Percentiles rank a stretch among this genome's conserved stretches.
phyloP scores from a whole-genome alignment of 2,888 invertebrate species.

The Ectemnius lituratus region DNA sequence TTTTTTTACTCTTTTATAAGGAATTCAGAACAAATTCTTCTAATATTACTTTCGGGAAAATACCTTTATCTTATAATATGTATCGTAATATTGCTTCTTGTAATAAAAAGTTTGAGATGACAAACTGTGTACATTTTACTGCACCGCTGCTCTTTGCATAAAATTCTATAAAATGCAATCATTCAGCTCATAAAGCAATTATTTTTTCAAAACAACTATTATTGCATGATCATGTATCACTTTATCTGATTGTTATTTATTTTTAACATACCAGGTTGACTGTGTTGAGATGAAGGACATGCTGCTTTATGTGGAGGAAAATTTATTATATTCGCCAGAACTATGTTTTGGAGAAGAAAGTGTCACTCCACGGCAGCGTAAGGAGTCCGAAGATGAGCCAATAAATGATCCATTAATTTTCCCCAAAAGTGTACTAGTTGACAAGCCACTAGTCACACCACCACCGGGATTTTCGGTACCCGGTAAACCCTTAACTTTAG shows the following conservation, averaged over 20 bases:
- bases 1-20: not conserved
- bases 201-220: slow-evolving; percentile 61
- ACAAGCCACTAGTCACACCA: slow-evolving; percentile 1
- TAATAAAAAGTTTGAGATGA: slow-evolving; percentile 47
- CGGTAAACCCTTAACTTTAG: not conserved
- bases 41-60: slow-evolving; percentile 56
- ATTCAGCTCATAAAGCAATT: slow-evolving; percentile 51
- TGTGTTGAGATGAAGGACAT: slow-evolving; percentile 52
- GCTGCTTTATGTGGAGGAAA: slow-evolving; percentile 48
- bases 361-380: not conserved
- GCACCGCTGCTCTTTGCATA: slow-evolving; percentile 10
- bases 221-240: slow-evolving; percentile 21
- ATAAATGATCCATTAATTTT: slow-evolving; percentile 25
- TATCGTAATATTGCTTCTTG: slow-evolving; percentile 21
- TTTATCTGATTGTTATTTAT: slow-evolving; percentile 46
- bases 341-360: slow-evolving; percentile 33
- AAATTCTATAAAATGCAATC: not conserved
- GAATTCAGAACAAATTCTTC: no score
- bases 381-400: not conserved
- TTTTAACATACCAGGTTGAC: slow-evolving; percentile 45
- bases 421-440: slow-evolving; percentile 26
- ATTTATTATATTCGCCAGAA: slow-evolving; percentile 20
- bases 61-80: slow-evolving; percentile 52
- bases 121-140: slow-evolving; percentile 46
- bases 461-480: slow-evolving; percentile 1